Evolutionary conservation across 2,113 vertebrate species (phyloP), one percentile per base, ranked within the genome.

Genomic region (Oostethus manadensis): DNA sequence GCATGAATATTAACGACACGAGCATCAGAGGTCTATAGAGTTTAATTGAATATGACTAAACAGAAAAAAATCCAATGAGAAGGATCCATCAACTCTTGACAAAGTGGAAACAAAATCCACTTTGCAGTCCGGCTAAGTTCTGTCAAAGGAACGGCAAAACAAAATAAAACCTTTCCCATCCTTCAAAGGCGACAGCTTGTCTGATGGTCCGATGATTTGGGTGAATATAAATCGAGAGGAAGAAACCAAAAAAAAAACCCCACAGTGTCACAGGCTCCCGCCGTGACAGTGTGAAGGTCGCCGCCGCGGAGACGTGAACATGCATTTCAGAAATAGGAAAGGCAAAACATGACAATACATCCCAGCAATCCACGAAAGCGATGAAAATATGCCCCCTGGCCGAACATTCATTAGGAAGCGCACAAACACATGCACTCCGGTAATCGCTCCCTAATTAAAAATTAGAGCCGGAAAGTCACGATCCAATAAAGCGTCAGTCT

Each of bases 371-470:
- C 38, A 11, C 11, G 13, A 4, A 42, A 42, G 38, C 38, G 3
- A 42, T 42, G 38, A 59, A 73, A 17, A 23, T 56, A 33, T 33
- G 29, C 29, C 29, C 29, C 29, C 29, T 7, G 7, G 29, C 29
- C 5, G 29, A 33, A 33, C 8, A 73, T 70, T 68, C 64, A 62
- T 60, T 66, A 15, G 42, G 47, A 45, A 14, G 51, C 61, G 63
- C 75, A 78, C 73, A 71, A 73, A 69, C 78, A 80, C 49, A 51
- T 71, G 44, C 68, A 51, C 74, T 60, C 56, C 61, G 79, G 21
- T 82, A 79, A 88, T 83, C 83, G 84, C 68, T 66, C 51, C 43
- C 78, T 85, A 79, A 85, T 86, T 80, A 84, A 80, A 84, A 78
- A 88, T 84, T 85, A 83, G 73, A 83, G 71, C 80, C 76, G 63